phyloP scores from a whole-genome alignment of 1,140 invertebrate genomes.

The Dryas iulia region DNA sequence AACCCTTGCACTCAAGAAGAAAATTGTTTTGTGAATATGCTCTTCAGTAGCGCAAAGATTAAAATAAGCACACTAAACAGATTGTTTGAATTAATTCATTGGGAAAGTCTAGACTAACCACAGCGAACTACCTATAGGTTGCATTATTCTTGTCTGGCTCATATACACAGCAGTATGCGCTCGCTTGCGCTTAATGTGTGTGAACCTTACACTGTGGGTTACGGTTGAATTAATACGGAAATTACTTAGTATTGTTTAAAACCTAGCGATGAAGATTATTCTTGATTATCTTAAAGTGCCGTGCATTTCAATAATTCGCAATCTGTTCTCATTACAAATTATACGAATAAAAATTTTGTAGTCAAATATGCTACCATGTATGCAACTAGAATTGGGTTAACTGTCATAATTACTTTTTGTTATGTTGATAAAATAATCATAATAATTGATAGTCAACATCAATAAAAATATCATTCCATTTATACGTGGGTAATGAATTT shows the following conservation, averaged over 20 bases:
- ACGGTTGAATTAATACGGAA: neutral
- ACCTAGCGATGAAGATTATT: neutral
- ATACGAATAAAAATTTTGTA: too few species aligned
- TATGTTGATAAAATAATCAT: too few species aligned
- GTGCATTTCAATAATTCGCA: neutral
- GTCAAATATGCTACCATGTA: too few species aligned
- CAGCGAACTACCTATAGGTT: neutral
- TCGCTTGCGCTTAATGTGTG: neutral
- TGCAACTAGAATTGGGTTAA: too few species aligned
- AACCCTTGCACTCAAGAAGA: too few species aligned
- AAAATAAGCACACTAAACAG: neutral
- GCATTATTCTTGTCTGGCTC: neutral
- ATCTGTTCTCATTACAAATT: neutral
- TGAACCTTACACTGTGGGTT: neutral
- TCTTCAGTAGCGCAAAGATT: neutral
- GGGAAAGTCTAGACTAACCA: neutral
- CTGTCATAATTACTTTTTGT: too few species aligned
- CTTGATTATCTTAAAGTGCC: neutral
- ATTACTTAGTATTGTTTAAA: neutral
- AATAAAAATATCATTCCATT: too few species aligned
- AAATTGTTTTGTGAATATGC: too few species aligned
- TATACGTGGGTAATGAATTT: too few species aligned
- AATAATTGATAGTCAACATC: too few species aligned
- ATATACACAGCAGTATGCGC: neutral
- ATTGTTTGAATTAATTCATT: neutral